Base-by-base conservation (phyloP, 2,797 vertebrate species). In the Erethizon dorsatum region DNA sequence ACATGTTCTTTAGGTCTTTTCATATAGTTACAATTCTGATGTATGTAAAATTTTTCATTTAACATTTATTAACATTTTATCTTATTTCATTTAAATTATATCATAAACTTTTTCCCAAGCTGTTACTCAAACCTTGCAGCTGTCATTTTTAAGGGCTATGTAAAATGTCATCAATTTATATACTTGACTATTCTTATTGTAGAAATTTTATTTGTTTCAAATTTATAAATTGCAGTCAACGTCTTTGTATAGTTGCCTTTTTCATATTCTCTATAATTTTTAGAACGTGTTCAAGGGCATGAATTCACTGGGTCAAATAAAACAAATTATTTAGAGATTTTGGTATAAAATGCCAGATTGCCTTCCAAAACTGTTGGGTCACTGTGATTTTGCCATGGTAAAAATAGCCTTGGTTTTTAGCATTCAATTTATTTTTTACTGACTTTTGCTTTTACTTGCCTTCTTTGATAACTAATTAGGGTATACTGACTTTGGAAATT, bases 351-450 rank as follows among this genome's bases (percentile, higher is more conserved):
- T 7, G 85, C n/a, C 31, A 50, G 54, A 89, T 52, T 92, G 33
- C 37, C 63, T 33, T 94, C 45, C 24, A 52, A 71, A 92, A 61
- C 33, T 20, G 0, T 79, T 91, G 20, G 5, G 10, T 82, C 63
- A 45, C 10, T 88, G 45, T 90, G 45, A 92, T 91, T 59, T 87
- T 41, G 61, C 47, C 6, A 57, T 37, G 54, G 41, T 41, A 5
- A 90, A 89, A 84, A 59, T 41, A 92, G 56, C 59, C 65, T 89
- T 83, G 84, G 31, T 73, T 96, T 33, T 92, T 90, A 90, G 88
- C 28, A 56, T 71, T 78, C 67, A 50, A 80, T 52, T 15, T 57
- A 79, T 0, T 47, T 69, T 92, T 86, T 83, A 84, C 45, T 80
- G 69, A 69, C 41, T 88, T 79, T 86, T 65, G 31, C 83, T 91